phyloP scores from a whole-genome alignment of 2,888 invertebrate genomes.

The Ormyrus nitidulus region DNA sequence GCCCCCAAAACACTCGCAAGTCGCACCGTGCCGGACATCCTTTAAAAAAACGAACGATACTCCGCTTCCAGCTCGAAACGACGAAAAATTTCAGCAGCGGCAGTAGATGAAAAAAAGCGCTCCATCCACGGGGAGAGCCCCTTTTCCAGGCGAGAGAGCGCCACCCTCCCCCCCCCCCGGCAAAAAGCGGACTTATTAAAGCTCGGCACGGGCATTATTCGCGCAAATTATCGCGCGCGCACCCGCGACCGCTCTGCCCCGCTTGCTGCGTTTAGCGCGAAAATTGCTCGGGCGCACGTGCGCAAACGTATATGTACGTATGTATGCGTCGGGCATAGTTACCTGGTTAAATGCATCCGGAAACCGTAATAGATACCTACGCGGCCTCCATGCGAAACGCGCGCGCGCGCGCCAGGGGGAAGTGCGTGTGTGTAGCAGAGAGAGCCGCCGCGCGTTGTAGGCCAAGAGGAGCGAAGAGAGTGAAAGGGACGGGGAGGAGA shows the following conservation, averaged over 20 bases:
- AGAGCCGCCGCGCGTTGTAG: conserved; percentile 3
- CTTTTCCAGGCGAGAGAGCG: no score
- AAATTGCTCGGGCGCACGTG: conserved; percentile 35
- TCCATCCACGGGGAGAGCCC: no score
- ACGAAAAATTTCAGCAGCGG: no score
- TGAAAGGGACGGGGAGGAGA: conserved; percentile 25
- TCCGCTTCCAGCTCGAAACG: no score
- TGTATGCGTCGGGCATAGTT: conserved; percentile 48
- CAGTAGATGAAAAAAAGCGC: no score
- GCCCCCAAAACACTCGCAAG: no score
- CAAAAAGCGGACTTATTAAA: conserved; percentile 45
- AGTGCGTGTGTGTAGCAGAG: not conserved
- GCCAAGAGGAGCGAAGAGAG: conserved; percentile 22
- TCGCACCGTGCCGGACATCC: no score
- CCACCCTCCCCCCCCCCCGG: not conserved
- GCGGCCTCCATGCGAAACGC: conserved; percentile 25
- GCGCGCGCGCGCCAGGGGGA: not conserved
- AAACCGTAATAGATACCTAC: conserved; percentile 61
- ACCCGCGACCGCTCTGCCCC: no score
- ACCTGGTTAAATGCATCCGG: conserved; percentile 62
- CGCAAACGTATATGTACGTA: not conserved
- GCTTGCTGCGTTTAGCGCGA: conserved; percentile 33
- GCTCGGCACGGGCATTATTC: not conserved
- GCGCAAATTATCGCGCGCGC: conserved; percentile 6
- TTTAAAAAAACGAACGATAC: no score